Percentiles rank a stretch among this genome's conserved stretches.
phyloP scores from a whole-genome alignment of 1,140 invertebrate genomes.

The Anagrus nilaparvatae region DNA sequence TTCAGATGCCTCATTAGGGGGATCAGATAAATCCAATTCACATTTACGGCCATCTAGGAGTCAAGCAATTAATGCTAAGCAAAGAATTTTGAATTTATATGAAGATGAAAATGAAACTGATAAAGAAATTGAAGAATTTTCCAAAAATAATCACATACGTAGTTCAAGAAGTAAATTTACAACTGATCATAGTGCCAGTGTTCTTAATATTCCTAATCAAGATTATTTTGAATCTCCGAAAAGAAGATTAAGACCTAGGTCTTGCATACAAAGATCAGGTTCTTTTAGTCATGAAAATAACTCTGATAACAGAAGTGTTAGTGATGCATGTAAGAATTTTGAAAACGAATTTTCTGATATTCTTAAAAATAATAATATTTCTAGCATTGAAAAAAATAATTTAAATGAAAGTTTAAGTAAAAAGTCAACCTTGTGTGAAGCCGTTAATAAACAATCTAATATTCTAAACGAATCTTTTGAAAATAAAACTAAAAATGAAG shows the following conservation, averaged over 20 bases:
- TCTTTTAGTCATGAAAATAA: not conserved
- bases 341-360: not conserved
- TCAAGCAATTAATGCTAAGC: constrained; percentile 1
- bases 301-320: not conserved
- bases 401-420: no score
- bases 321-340: not conserved
- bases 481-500: no score
- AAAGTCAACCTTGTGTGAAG: no score
- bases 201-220: not conserved
- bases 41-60: no score
- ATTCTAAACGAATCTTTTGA: no score
- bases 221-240: not conserved
- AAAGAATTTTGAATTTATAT: constrained; percentile 5
- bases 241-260: not conserved
- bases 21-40: no score
- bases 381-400: no score
- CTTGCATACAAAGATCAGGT: not conserved
- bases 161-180: not conserved
- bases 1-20: no score
- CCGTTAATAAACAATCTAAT: no score
- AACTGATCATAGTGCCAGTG: not conserved
- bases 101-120: constrained; percentile 10
- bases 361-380: not conserved
- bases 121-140: constrained; percentile 11
- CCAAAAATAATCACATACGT: constrained; percentile 1